Percentiles rank a stretch among this genome's conserved stretches.
Conservation (phyloP, 2,113 vertebrate species). For the Upupa epops region DNA sequence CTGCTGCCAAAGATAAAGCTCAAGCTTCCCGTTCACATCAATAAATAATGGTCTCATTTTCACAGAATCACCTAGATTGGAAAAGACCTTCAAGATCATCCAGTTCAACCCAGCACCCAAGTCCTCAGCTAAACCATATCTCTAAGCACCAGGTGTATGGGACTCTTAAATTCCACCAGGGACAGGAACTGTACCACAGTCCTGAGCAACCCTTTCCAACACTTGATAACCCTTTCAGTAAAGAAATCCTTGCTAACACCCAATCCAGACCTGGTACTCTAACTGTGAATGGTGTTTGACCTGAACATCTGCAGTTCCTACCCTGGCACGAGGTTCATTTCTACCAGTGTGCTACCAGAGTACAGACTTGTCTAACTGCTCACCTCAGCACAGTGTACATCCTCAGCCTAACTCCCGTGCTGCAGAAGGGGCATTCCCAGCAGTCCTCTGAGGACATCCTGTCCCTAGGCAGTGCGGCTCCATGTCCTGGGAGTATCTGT, state of each 20-base stretch:
- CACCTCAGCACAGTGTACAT: background rate
- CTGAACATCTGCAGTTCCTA: background rate
- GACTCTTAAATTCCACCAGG: too few relatives aligned
- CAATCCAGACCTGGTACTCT: background rate
- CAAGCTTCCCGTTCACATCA: background rate
- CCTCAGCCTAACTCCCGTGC: background rate
- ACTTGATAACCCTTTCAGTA: too few relatives aligned
- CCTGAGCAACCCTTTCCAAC: too few relatives aligned
- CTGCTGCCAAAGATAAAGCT: background rate
- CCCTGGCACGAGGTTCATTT: background rate
- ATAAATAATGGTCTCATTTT: background rate
- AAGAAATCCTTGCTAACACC: too few relatives aligned
- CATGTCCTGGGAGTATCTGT: rapidly evolving
- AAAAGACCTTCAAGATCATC: too few relatives aligned
- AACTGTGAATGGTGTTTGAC: background rate
- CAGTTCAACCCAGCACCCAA: too few relatives aligned
- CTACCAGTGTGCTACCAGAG: background rate
- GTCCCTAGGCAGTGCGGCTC: background rate
- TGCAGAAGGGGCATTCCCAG: background rate
- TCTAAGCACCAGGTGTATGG: too few relatives aligned
- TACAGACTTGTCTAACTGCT: background rate
- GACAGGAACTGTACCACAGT: too few relatives aligned
- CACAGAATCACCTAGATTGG: background rate
- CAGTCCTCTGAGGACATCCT: rapidly evolving
- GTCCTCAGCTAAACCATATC: too few relatives aligned